Conservation (phyloP, 2,797 vertebrate species). For the Semaprochilodus insignis region DNA sequence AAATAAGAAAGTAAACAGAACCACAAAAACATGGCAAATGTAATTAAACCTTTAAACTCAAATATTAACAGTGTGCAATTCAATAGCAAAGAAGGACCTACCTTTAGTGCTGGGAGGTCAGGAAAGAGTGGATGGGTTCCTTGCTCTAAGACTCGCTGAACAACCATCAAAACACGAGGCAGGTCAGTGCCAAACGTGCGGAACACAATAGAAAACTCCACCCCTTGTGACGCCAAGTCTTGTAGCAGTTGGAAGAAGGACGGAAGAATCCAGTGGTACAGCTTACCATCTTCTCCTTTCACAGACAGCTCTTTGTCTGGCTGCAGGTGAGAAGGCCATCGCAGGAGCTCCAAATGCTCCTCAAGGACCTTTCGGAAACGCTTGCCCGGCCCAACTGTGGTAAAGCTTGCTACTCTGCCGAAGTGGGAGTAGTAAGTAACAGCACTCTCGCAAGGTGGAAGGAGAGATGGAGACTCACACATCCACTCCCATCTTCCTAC, state of each 20-base stretch:
- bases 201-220: constrained; percentile 82
- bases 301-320: constrained; percentile 77
- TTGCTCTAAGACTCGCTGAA: constrained; percentile 72
- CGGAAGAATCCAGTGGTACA: constrained; percentile 89
- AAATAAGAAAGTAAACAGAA: not conserved
- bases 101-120: constrained; percentile 78
- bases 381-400: constrained; percentile 70
- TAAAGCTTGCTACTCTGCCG: constrained; percentile 79
- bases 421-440: constrained; percentile 83
- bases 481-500: constrained; percentile 89
- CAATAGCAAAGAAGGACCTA: constrained; percentile 57
- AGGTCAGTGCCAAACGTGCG: constrained; percentile 88
- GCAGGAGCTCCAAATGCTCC: constrained; percentile 80
- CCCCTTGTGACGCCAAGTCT: constrained; percentile 73
- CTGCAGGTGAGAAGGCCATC: constrained; percentile 77
- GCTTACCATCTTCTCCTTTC: constrained; percentile 73
- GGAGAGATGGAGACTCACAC: constrained; percentile 80
- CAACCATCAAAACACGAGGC: constrained; percentile 73
- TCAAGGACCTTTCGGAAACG: constrained; percentile 77
- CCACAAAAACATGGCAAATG: too few relatives aligned
- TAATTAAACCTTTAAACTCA: not conserved
- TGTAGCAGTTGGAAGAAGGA: constrained; percentile 88
- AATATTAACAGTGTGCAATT: not conserved
- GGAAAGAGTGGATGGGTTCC: constrained; percentile 87
- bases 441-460: constrained; percentile 78